phyloP scores from a whole-genome alignment of 23 tunicate species.

The Diplosoma virens region DNA sequence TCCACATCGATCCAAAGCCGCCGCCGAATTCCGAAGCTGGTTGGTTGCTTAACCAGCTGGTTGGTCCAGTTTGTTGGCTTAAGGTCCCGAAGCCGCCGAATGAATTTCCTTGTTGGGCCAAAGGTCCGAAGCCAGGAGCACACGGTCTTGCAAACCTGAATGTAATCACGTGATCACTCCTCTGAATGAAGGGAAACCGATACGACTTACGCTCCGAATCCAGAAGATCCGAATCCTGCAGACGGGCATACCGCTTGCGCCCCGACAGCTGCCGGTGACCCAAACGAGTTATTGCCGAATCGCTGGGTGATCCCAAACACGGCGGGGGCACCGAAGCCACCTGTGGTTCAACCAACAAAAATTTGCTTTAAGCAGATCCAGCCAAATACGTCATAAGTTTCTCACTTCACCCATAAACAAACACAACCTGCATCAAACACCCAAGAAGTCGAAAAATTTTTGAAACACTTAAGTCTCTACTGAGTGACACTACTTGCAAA shows the following conservation, averaged over 20 bases:
- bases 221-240: constrained; percentile 27
- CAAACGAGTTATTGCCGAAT: constrained; percentile 27
- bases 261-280: constrained; percentile 26
- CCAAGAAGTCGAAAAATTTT: too few species aligned
- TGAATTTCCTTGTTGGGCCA: constrained; percentile 9
- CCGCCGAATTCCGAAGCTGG: constrained; percentile 2
- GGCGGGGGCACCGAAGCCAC: constrained; percentile 45
- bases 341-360: too few species aligned
- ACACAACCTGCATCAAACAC: too few species aligned
- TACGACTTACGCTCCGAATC: constrained; percentile 35
- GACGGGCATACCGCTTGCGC: constrained; percentile 5
- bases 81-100: constrained; percentile 24
- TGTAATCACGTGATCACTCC: not conserved
- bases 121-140: constrained; percentile 8
- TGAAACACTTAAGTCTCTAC: too few species aligned
- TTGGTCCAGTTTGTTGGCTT: constrained; percentile 5
- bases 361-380: too few species aligned
- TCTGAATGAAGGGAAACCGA: not conserved
- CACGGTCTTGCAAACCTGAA: constrained; percentile 7
- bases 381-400: too few species aligned
- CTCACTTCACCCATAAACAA: too few species aligned
- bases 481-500: too few species aligned
- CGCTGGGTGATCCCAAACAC: constrained; percentile 24
- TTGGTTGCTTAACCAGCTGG: not conserved
- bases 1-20: not conserved